Evolutionary conservation across 2,113 vertebrate genomes (phyloP), one percentile per base, ranked within the genome.

Genomic region (Hyperopisus bebe): DNA sequence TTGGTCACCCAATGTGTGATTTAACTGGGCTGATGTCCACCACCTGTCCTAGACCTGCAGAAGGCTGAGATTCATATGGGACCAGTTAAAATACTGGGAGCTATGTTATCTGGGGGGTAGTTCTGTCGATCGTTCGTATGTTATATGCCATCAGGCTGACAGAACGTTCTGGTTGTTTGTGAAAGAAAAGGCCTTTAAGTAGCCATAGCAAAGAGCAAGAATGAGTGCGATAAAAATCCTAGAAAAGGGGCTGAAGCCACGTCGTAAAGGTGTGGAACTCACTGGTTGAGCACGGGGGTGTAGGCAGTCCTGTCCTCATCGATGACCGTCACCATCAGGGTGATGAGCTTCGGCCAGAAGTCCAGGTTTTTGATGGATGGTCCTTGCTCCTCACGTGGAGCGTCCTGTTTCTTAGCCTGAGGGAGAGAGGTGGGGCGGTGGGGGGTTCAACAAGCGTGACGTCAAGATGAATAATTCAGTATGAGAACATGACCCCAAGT

Each of bases 321-420:
- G 90, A 98, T 97, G 74, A 97, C 96, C 21, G 97, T 97, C 86
- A 98, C 93, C 97, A 97, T 97, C 74, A 97, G 88, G 39, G 97
- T 97, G 91, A 97, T 97, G 88, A 97, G 94, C 44, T 97, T 97
- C 27, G 96, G 95, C 97, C 97, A 98, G 92, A 97, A 98, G 92
- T 98, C 97, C 95, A 98, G 92, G 92, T 97, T 97, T 93, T 97
- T 96, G 88, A 94, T 96, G 21, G 95, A 97, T 0, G 97, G 97
- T 9, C 97, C 97, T 90, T 98, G 97, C 6, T 98, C 97, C 90
- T 98, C 97, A 51, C 96, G 96, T 88, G 96, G 94, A 91, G 95
- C 55, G 24, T 97, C 97, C 92, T 96, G 97, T 90, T 96, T 97
- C 91, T 96, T 97, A 90, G 94, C 92, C 97, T 97, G 93, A 51